A percentile compares a stretch with the other conserved stretches of the same genome.
Evolutionary conservation across 2,797 vertebrate species (phyloP).

Genomic region (Cyprinodon diabolis): DNA sequence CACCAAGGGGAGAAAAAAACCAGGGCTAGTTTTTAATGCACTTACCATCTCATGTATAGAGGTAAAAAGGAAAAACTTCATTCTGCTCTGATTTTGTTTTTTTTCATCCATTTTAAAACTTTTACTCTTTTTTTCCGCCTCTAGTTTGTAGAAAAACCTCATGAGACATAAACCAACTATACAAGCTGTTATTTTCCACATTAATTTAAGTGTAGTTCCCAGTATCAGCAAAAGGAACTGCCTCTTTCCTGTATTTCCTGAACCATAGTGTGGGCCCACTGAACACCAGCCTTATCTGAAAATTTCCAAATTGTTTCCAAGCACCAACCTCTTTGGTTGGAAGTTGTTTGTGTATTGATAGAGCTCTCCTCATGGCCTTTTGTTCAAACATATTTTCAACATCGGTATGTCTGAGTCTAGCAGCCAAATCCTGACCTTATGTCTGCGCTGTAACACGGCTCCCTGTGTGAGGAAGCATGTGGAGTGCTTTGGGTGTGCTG

Average conservation of each 20-base stretch:
- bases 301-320: constrained; percentile 9
- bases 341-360: constrained; percentile 41
- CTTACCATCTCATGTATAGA: background rate
- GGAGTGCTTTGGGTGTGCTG: constrained; percentile 28
- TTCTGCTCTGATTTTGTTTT: too few relatives aligned
- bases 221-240: background rate
- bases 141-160: background rate
- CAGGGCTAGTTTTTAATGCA: background rate
- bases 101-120: background rate
- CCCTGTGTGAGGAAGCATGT: constrained; percentile 11
- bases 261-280: constrained; percentile 18
- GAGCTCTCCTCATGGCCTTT: constrained; percentile 38
- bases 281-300: constrained; percentile 37
- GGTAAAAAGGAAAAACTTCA: too few relatives aligned
- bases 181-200: background rate
- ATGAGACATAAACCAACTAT: background rate
- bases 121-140: background rate
- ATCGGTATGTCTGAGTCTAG: constrained; percentile 36
- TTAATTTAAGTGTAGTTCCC: background rate
- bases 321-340: constrained; percentile 4
- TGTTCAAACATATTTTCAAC: constrained; percentile 44
- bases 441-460: constrained; percentile 10
- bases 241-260: constrained; percentile 12
- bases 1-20: too few relatives aligned
- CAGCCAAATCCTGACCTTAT: constrained; percentile 38